Conservation (phyloP, 2,797 vertebrate genomes). For the Amblyraja radiata region DNA sequence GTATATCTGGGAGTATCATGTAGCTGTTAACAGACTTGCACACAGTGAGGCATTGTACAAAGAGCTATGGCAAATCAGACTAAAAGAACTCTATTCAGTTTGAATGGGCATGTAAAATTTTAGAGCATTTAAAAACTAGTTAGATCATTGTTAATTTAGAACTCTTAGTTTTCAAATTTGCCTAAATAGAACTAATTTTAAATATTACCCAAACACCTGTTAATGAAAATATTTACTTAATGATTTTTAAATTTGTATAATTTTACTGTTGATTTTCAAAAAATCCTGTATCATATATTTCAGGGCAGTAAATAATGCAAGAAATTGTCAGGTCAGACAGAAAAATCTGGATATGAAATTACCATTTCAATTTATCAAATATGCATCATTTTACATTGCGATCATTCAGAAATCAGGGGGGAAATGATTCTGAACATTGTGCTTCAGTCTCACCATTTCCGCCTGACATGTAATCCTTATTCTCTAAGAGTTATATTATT, state of each 20-base stretch:
- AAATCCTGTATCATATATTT: neutral
- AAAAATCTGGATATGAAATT: neutral
- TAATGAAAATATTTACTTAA: neutral
- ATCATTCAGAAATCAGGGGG: neutral
- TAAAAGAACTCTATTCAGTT: conserved; percentile 34
- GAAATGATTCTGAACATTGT: neutral
- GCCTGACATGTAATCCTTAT: neutral
- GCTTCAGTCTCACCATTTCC: neutral
- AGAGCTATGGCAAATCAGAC: conserved; percentile 46
- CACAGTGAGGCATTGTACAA: conserved; percentile 61
- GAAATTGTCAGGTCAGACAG: neutral
- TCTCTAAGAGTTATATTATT: neutral
- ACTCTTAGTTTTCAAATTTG: neutral
- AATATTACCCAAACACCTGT: neutral
- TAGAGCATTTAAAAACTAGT: neutral
- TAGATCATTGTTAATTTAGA: conserved; percentile 14
- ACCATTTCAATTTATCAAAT: neutral
- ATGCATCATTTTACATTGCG: neutral
- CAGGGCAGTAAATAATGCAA: neutral
- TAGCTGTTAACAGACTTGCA: conserved; percentile 56
- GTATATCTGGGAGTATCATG: conserved; percentile 64
- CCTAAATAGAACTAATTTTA: neutral
- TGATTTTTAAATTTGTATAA: neutral
- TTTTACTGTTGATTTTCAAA: neutral
- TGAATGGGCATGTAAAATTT: conserved; percentile 9